Base-by-base conservation (phyloP, 1,140 invertebrate species). In the Caenorhabditis inopinata region DNA sequence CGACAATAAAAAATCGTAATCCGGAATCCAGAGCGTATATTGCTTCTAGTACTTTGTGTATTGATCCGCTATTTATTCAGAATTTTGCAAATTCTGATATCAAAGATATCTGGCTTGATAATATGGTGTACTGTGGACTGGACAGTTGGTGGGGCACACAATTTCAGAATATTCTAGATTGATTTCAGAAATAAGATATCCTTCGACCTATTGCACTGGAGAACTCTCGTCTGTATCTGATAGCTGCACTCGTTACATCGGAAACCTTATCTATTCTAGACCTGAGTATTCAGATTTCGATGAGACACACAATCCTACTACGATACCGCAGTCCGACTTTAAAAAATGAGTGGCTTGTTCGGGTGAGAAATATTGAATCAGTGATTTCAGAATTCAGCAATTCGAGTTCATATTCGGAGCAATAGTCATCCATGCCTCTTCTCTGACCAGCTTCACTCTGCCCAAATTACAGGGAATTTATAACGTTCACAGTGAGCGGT, bases 141-240 rank as follows among this genome's bases (percentile, higher is more conserved):
- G 58, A 68, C 18, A 68, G 58, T 68, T 11, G 35, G 1, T 2
- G 11, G 6, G 35, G 16, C 29, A 32, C n/a, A 14, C 6, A 7
- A 14, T 42, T 42, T 42, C 38, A 42, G 38, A 7, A 42, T 42
- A 7, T 42, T 42, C 38, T 14, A 42, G n/a, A n/a, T n/a, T n/a
- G n/a, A n/a, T n/a, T 68, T 38, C 18, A 68, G 58, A 68, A 38
- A 68, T 68, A 2, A 68, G 38, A n/a, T 38, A 68, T 68, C 58
- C 58, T 11, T 42, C 32, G 32, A 68, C 32, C 11, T 68, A 68
- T 68, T 68, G 58, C n/a, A 42, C 32, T 4, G 58, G 58, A 68
- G 38, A 68, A 68, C 12, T 68, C 7, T 38, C 58, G 3, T 2
- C 58, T 21, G n/a, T 68, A 1, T 21, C 27, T 42, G 58, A 68